Evolutionary conservation across 2,797 vertebrate genomes (phyloP).

Genomic region (Cossypha dichroa): DNA sequence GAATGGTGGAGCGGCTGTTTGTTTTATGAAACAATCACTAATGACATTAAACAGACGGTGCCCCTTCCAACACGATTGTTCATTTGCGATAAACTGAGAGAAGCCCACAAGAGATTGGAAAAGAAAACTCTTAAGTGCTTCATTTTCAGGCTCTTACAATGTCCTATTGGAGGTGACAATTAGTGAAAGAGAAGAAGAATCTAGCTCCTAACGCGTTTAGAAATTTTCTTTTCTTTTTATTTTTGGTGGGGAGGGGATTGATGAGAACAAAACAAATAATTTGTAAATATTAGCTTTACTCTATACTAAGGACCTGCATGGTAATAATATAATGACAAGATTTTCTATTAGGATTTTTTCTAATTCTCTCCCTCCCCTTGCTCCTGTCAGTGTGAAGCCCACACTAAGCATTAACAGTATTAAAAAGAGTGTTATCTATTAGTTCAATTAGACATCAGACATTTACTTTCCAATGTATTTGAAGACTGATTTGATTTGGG

Average conservation of each 20-base stretch:
- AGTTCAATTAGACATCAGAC: conserved; percentile 78
- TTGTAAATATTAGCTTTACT: conserved; percentile 62
- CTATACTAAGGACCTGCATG: conserved; percentile 41
- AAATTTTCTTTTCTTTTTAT: background rate
- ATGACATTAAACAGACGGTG: conserved; percentile 83
- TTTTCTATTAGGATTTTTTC: conserved; percentile 35
- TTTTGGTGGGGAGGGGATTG: background rate
- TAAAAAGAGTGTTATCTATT: conserved; percentile 75
- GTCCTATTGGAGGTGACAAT: conserved; percentile 71
- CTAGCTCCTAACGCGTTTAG: background rate
- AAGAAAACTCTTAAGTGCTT: conserved; percentile 76
- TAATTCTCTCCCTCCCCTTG: background rate
- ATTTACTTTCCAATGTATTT: conserved; percentile 78
- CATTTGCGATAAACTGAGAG: conserved; percentile 79
- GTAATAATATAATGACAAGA: conserved; percentile 55
- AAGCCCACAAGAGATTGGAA: conserved; percentile 77
- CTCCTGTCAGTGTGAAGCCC: conserved; percentile 40
- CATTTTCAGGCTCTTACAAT: conserved; percentile 65
- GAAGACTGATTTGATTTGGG: conserved; percentile 80
- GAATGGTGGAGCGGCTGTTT: conserved; percentile 76
- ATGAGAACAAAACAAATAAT: background rate
- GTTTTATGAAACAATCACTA: conserved; percentile 83
- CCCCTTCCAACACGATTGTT: conserved; percentile 80
- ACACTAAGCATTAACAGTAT: conserved; percentile 60
- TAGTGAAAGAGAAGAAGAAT: conserved; percentile 35